Evolutionary conservation across 2,113 vertebrate species (phyloP), one percentile per base, ranked within the genome.

Genomic region (Girardinichthys multiradiatus): DNA sequence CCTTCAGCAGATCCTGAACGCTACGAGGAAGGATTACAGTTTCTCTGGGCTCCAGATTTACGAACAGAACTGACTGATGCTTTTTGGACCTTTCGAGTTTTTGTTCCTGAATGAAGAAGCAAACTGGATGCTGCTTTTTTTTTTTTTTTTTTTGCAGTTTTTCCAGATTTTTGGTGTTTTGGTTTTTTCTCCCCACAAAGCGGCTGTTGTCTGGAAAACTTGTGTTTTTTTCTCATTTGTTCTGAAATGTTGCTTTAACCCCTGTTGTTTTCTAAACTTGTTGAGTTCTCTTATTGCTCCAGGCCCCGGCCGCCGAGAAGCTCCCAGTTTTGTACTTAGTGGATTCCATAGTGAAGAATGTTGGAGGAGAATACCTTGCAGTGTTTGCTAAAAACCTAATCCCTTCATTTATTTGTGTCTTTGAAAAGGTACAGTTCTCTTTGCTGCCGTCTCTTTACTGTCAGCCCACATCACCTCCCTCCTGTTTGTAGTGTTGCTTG

Each of bases 331-430:
- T 99, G 96, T 99, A 99, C 95, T 97, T 99, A 94, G 98, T 99
- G 98, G 98, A 99, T 96, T 99, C 98, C 95, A 99, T 99, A 95
- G 97, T 99, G 96, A 99, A 99, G 98, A 99, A 99, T 86, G 97
- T 99, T 93, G 97, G 97, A 95, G 96, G 97, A 96, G 96, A 97
- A 65, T 99, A 99, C 96, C 96, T 98, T 92, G 95, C 95, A 94
- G 96, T 97, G 93, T 99, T 99, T 97, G 95, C 98, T 96, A 99
- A 99, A 99, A 99, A 98, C 96, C 96, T 99, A 96, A 96, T 98
- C 96, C 93, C 96, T 95, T 98, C 98, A 94, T 99, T 99, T 99
- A 96, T 98, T 95, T 97, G 96, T 98, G 97, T 99, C 90, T 99
- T 99, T 96, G 98, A 99, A 96, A 99, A 99, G 98, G 98, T 99